Conservation (phyloP, 2,113 vertebrate species). For the Apodemus speciosus region DNA sequence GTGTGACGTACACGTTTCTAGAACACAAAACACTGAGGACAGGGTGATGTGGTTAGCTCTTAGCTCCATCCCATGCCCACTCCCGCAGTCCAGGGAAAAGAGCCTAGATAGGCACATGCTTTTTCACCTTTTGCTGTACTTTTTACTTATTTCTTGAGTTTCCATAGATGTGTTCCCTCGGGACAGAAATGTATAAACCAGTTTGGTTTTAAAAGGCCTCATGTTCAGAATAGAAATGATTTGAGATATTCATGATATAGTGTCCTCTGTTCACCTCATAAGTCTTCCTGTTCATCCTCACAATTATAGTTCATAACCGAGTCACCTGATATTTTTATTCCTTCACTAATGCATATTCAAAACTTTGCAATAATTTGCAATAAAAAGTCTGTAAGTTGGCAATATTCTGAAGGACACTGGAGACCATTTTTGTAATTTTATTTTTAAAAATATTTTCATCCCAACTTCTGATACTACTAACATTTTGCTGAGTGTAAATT, state of each 20-base stretch:
- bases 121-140: constrained; percentile 19
- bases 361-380: background rate
- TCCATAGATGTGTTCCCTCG: constrained; percentile 55
- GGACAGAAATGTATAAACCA: constrained; percentile 44
- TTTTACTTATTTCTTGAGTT: constrained; percentile 40
- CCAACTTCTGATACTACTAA: background rate
- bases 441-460: background rate
- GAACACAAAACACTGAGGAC: background rate
- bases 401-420: accelerated
- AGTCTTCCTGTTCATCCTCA: background rate
- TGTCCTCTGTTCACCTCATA: constrained; percentile 4
- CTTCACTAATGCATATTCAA: background rate
- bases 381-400: background rate
- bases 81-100: background rate
- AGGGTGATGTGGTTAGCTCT: background rate
- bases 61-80: background rate
- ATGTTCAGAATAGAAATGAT: constrained; percentile 32
- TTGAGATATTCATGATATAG: background rate
- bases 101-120: constrained; percentile 36
- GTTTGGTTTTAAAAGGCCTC: background rate
- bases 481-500: background rate
- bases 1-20: background rate
- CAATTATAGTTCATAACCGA: background rate
- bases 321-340: background rate
- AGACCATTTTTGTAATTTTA: background rate